These are phyloP conservation scores for Nipponia nippon DNA, from an alignment of 2,113 vertebrate genomes.

Conservation along the genomic window DNA sequence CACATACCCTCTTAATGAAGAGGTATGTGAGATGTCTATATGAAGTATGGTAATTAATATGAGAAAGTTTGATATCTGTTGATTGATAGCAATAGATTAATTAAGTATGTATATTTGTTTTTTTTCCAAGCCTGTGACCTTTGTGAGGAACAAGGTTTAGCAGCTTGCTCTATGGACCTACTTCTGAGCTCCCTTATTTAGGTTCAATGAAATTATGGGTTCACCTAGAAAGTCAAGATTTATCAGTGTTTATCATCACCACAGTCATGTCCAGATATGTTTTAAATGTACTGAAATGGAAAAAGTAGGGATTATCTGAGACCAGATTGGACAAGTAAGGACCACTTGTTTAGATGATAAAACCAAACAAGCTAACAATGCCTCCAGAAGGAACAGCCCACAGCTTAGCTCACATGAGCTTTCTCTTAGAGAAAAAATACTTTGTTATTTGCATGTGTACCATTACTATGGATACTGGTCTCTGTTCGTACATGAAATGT, in stretches of 20 bases:
- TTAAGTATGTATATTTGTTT: not conserved
- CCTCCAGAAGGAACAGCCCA: not conserved
- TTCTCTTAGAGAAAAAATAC: not conserved
- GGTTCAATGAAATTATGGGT: not conserved
- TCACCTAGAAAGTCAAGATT: not conserved
- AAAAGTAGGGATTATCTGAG: not conserved
- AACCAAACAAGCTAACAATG: not conserved
- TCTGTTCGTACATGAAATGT: not conserved
- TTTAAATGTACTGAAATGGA: not conserved
- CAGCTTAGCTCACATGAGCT: not conserved
- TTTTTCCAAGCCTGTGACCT: not conserved
- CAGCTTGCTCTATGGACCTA: not conserved
- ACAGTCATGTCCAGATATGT: not conserved
- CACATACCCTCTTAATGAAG: not conserved
- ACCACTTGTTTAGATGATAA: not conserved
- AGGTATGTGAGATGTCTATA: not conserved
- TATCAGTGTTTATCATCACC: not conserved
- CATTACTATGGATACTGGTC: not conserved
- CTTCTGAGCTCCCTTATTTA: not conserved
- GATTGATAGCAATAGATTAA: not conserved
- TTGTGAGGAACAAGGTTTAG: not conserved
- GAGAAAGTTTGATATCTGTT: not conserved
- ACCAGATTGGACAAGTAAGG: not conserved
- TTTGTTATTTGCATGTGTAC: not conserved
- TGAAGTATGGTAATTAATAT: not conserved